These are phyloP conservation scores for Tamandua tetradactyla DNA, from an alignment of 2,797 vertebrate genomes.

Conservation along the genomic window DNA sequence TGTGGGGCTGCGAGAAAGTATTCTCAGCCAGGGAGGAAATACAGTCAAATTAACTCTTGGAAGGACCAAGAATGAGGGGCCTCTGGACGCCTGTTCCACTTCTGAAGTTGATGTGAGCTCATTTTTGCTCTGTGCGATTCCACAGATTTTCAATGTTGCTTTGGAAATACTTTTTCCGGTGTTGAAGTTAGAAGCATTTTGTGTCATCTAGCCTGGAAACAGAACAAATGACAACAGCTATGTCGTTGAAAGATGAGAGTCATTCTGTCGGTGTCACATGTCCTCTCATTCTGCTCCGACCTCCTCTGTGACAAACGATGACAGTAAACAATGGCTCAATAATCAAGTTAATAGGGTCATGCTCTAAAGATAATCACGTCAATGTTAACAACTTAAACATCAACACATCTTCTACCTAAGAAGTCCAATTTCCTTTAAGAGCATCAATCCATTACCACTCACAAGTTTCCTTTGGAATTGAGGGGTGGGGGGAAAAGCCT, in stretches of 20 bases:
- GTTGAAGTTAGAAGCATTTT: background rate
- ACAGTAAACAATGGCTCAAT: conserved; percentile 28
- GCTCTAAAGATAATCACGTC: conserved; percentile 40
- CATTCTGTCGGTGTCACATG: background rate
- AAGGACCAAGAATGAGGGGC: conserved; percentile 64
- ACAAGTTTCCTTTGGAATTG: too few relatives aligned
- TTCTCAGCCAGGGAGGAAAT: conserved; percentile 82
- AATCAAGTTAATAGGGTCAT: conserved; percentile 34
- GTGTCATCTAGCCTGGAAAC: background rate
- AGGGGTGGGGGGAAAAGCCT: too few relatives aligned
- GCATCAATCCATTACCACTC: conserved; percentile 40
- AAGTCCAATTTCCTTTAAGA: conserved; percentile 60
- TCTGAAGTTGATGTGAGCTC: conserved; percentile 22
- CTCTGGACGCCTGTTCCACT: conserved; percentile 65
- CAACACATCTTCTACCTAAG: background rate
- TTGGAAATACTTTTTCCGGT: background rate
- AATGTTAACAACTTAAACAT: conserved; percentile 11
- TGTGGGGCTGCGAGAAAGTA: conserved; percentile 87
- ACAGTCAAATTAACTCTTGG: conserved; percentile 81
- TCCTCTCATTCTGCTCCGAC: background rate
- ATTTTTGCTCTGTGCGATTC: conserved; percentile 32
- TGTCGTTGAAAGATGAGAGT: background rate
- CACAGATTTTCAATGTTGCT: background rate
- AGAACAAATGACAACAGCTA: background rate
- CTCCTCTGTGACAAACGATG: conserved; percentile 47